A percentile compares a stretch with the other conserved stretches of the same genome.
Evolutionary conservation across 2,113 vertebrate genomes (phyloP).

Genomic region (Leptobrachium ailaonicum): DNA sequence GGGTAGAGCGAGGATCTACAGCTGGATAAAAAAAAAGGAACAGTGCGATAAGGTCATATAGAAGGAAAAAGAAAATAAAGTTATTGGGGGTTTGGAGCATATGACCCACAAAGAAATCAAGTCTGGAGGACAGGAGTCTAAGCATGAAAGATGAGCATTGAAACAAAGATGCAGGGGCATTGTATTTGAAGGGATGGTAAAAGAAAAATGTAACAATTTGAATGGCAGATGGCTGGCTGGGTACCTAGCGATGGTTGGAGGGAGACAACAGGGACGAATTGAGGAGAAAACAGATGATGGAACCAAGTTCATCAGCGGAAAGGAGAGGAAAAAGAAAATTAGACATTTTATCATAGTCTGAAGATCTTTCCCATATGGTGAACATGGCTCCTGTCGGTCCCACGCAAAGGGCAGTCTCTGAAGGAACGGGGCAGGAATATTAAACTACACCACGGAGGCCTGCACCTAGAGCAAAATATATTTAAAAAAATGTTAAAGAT

Average conservation of each 20-base stretch:
- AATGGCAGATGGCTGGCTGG: not conserved
- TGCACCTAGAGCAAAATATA: no score
- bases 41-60: no score
- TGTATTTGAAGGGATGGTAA: not conserved
- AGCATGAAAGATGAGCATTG: no score
- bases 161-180: not conserved
- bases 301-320: not conserved
- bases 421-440: not conserved
- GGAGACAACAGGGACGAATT: not conserved
- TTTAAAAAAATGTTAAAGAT: no score
- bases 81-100: no score
- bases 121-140: no score
- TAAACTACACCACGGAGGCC: not conserved
- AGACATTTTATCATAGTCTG: conserved; percentile 15
- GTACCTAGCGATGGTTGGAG: not conserved
- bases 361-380: conserved; percentile 7
- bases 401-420: conserved; percentile 9
- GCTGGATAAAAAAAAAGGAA: no score
- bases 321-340: not conserved
- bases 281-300: not conserved
- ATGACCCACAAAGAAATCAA: no score
- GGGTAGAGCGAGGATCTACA: no score
- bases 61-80: no score
- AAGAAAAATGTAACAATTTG: not conserved
- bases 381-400: not conserved